Conservation (phyloP, 2,888 invertebrate species). For the Agrotis ipsilon region DNA sequence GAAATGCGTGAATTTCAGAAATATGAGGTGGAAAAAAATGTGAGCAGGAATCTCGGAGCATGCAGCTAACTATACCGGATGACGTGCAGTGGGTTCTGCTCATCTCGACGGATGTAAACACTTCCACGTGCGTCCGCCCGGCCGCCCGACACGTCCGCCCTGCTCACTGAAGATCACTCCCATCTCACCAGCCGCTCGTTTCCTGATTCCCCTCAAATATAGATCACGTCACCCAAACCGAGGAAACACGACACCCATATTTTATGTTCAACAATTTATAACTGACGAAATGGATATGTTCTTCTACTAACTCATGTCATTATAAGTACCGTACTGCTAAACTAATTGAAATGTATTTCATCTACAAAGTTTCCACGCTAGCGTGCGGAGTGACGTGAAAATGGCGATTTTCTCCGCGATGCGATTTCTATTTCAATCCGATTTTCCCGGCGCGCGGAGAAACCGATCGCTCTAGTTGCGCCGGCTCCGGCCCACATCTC, state of each 20-base stretch:
- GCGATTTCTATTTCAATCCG: constrained; percentile 91
- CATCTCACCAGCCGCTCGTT: constrained; percentile 60
- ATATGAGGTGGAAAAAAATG: constrained; percentile 13
- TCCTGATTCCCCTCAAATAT: constrained; percentile 63
- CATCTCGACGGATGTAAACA: constrained; percentile 84
- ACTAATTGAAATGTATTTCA: constrained; percentile 56
- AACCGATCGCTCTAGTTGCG: constrained; percentile 90
- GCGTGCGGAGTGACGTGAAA: constrained; percentile 85
- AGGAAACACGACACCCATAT: constrained; percentile 19
- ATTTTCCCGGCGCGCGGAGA: constrained; percentile 90
- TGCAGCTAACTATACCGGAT: constrained; percentile 70
- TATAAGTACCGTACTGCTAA: constrained; percentile 11
- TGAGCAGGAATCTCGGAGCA: constrained; percentile 60
- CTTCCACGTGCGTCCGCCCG: constrained; percentile 84
- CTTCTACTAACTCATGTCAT: constrained; percentile 3
- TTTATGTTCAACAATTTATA: constrained; percentile 5
- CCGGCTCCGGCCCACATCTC: constrained; percentile 89
- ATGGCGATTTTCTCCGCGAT: constrained; percentile 86
- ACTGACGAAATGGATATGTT: constrained; percentile 20
- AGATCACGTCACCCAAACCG: constrained; percentile 45
- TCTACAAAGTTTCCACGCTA: constrained; percentile 77
- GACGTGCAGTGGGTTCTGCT: constrained; percentile 68
- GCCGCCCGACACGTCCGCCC: constrained; percentile 70
- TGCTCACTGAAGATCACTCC: constrained; percentile 71
- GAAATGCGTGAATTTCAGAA: constrained; percentile 16